Evolutionary conservation across 2,888 invertebrate species (phyloP).

Genomic region (Hirtodrosophila trivittata): DNA sequence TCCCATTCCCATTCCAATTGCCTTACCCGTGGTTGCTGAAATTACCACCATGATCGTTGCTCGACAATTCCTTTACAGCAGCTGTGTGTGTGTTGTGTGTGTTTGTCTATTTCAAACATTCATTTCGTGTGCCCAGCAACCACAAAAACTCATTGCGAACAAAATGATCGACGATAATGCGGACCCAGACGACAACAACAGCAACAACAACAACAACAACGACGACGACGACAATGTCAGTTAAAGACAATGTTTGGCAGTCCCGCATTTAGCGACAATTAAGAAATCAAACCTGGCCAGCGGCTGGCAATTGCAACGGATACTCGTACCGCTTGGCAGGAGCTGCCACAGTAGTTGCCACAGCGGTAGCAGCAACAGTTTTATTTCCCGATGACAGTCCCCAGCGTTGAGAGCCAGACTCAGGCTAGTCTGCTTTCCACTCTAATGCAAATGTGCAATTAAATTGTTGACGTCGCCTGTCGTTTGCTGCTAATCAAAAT

Average conservation of each 20-base stretch:
- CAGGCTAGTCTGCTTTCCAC: conserved; percentile 58
- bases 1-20: conserved; percentile 1
- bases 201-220: conserved; percentile 18
- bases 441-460: conserved; percentile 80
- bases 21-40: conserved; percentile 40
- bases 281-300: conserved; percentile 75
- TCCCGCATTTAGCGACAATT: conserved; percentile 81
- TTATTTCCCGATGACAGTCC: conserved; percentile 48
- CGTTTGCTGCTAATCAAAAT: conserved; percentile 72
- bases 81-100: conserved; percentile 15
- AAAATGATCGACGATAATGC: conserved; percentile 77
- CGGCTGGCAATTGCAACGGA: conserved; percentile 65
- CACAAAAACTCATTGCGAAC: conserved; percentile 73
- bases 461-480: conserved; percentile 75
- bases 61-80: conserved; percentile 63
- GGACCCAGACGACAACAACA: conserved; percentile 27
- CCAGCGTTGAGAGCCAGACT: conserved; percentile 18
- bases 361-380: conserved; percentile 31
- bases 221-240: conserved; percentile 27
- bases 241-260: conserved; percentile 55
- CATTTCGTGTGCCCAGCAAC: conserved; percentile 71
- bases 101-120: conserved; percentile 49
- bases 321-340: conserved; percentile 44
- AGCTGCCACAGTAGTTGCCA: conserved; percentile 38
- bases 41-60: conserved; percentile 74